Evolutionary conservation across 2,888 invertebrate species (phyloP).

Genomic region (Chaitophorus viminalis): DNA sequence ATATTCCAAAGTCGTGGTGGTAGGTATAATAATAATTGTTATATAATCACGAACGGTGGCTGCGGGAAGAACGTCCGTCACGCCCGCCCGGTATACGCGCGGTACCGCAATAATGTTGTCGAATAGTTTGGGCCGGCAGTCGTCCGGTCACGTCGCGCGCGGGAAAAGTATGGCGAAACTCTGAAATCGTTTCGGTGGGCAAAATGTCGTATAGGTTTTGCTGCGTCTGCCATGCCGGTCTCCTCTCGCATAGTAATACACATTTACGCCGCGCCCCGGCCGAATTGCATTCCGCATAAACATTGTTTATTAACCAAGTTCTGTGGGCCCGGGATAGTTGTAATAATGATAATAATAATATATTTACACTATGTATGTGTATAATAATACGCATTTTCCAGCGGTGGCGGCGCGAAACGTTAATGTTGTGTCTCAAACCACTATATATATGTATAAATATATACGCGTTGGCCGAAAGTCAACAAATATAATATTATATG

Average conservation of each 20-base stretch:
- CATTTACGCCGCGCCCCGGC: too few species aligned
- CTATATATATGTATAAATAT: too few species aligned
- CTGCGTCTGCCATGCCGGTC: neutral
- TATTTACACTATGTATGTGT: neutral
- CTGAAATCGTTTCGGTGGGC: slow-evolving; percentile 17
- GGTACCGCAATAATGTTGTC: slow-evolving; percentile 4
- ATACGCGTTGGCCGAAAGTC: neutral
- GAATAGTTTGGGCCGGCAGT: slow-evolving; percentile 15
- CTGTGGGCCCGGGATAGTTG: neutral
- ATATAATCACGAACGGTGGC: too few species aligned
- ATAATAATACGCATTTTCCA: neutral
- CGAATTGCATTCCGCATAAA: slow-evolving; percentile 11
- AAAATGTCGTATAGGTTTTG: neutral
- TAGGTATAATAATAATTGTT: neutral
- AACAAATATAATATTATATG: neutral
- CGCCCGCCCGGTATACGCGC: too few species aligned
- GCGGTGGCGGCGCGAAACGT: neutral
- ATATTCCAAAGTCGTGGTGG: too few species aligned
- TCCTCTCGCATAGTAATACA: neutral
- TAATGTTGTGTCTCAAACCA: neutral
- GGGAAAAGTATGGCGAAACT: slow-evolving; percentile 30
- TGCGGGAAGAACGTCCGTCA: neutral
- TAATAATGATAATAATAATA: too few species aligned
- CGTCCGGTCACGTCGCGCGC: neutral
- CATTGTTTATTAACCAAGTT: slow-evolving; percentile 54